Evolutionary conservation across 2,888 invertebrate genomes (phyloP).

Genomic region (Metacarcinus magister): DNA sequence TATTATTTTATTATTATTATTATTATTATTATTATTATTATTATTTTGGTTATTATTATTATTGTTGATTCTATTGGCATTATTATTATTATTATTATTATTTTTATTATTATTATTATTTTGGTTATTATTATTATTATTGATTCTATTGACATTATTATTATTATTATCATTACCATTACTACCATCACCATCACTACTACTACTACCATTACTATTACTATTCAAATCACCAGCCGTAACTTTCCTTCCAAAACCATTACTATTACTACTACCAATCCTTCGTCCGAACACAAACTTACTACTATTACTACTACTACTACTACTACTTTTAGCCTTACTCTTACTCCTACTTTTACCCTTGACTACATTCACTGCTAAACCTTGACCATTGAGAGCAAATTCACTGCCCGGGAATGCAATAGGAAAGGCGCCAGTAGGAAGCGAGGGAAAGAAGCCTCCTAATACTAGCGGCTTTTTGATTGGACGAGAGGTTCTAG

Average conservation of each 20-base stretch:
- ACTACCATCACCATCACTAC: not conserved
- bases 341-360: not conserved
- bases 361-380: not conserved
- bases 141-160: not conserved
- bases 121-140: too few species aligned
- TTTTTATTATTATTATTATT: slow-evolving; percentile 18
- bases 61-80: too few species aligned
- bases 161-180: slow-evolving; percentile 15
- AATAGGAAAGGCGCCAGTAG: not conserved
- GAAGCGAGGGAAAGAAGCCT: not conserved
- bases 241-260: not conserved
- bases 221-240: too few species aligned
- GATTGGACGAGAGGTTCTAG: not conserved
- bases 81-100: slow-evolving; percentile 17
- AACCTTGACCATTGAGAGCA: not conserved
- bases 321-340: not conserved
- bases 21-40: slow-evolving; percentile 45
- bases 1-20: slow-evolving; percentile 33
- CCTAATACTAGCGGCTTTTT: not conserved
- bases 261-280: not conserved
- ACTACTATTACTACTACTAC: not conserved
- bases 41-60: slow-evolving; percentile 60
- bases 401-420: not conserved
- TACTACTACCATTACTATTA: not conserved
- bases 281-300: not conserved